A percentile compares a stretch with the other conserved stretches of the same genome.
These are phyloP conservation scores for Chloromyia formosa DNA, from an alignment of 2,888 invertebrate species.

Conservation along the genomic window DNA sequence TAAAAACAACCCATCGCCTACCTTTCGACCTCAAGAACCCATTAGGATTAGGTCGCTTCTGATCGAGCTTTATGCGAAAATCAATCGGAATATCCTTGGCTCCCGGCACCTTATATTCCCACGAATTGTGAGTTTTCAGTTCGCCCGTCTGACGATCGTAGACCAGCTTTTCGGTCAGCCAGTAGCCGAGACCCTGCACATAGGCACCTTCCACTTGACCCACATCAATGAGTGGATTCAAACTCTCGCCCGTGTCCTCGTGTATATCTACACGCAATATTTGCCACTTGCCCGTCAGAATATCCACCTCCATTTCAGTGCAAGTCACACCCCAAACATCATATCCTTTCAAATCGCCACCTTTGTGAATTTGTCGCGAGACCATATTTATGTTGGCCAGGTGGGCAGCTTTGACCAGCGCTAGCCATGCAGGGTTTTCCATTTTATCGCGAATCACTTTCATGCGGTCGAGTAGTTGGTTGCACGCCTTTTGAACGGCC, in stretches of 20 bases:
- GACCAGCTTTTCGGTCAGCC: constrained; percentile 73
- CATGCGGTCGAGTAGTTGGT: constrained; percentile 67
- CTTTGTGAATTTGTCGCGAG: constrained; percentile 67
- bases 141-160: constrained; percentile 68
- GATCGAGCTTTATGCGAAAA: constrained; percentile 67
- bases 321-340: constrained; percentile 70
- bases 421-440: constrained; percentile 67
- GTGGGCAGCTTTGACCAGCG: constrained; percentile 66
- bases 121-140: constrained; percentile 69
- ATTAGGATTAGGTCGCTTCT: constrained; percentile 65
- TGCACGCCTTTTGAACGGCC: constrained; percentile 69
- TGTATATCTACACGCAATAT: constrained; percentile 72
- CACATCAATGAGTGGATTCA: constrained; percentile 74
- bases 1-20: neutral
- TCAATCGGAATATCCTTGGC: constrained; percentile 70
- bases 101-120: constrained; percentile 70
- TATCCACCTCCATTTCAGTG: constrained; percentile 76
- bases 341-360: constrained; percentile 66
- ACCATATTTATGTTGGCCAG: constrained; percentile 66
- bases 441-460: constrained; percentile 67
- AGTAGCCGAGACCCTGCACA: constrained; percentile 75
- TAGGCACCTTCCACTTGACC: constrained; percentile 79
- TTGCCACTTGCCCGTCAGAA: constrained; percentile 76
- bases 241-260: constrained; percentile 74
- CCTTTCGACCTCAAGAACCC: neutral